These are phyloP conservation scores for Podarcis raffonei DNA, from an alignment of 2,113 vertebrate species.

Conservation along the genomic window DNA sequence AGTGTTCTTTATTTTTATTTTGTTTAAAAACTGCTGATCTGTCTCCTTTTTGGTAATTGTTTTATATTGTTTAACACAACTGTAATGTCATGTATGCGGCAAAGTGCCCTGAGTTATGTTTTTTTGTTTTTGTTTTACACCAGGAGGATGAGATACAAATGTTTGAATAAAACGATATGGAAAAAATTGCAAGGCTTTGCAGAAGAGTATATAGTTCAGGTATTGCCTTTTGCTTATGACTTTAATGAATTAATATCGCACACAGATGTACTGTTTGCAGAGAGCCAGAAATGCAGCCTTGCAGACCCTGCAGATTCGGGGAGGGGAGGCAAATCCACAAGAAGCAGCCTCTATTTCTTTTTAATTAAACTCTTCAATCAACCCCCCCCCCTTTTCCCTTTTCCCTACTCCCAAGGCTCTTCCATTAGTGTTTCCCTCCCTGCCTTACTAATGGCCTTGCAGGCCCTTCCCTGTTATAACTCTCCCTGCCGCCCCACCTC, in stretches of 20 bases:
- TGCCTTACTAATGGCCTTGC: constrained; percentile 32
- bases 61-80: neutral
- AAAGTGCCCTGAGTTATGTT: neutral
- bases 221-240: constrained; percentile 3
- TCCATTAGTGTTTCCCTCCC: constrained; percentile 38
- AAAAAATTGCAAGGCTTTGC: neutral
- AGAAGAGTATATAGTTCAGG: neutral
- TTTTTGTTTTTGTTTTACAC: neutral
- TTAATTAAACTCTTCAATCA: constrained; percentile 46
- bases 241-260: constrained; percentile 11
- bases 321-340: constrained; percentile 1
- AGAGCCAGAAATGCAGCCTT: neutral
- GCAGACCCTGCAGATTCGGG: neutral
- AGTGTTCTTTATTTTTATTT: neutral
- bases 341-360: constrained; percentile 33
- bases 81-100: neutral
- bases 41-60: neutral
- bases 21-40: neutral
- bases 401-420: constrained; percentile 29
- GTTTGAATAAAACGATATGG: neutral
- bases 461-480: neutral
- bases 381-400: neutral
- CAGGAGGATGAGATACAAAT: neutral
- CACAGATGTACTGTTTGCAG: neutral
- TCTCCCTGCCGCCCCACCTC: neutral